These are phyloP conservation scores for Leptinotarsa lineolata DNA, from an alignment of 1,140 invertebrate species.

Conservation along the genomic window DNA sequence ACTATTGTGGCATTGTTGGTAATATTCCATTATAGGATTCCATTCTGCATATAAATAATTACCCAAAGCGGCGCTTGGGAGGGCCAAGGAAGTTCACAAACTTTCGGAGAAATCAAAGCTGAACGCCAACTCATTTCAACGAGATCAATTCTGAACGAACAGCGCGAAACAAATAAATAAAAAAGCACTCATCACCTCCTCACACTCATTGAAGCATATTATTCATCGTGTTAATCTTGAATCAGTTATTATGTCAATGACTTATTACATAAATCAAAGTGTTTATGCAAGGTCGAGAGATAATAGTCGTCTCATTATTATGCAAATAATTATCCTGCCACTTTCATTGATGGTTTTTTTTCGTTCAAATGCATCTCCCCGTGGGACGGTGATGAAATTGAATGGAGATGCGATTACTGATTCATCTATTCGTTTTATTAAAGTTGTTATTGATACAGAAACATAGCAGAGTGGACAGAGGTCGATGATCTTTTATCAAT, in stretches of 20 bases:
- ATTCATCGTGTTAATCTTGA: not conserved
- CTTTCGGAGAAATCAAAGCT: not conserved
- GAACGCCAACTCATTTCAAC: not conserved
- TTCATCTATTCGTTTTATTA: not conserved
- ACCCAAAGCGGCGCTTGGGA: not conserved
- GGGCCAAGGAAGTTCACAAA: not conserved
- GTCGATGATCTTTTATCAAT: not conserved
- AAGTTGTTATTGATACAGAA: not conserved
- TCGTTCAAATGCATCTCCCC: not conserved
- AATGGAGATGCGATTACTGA: not conserved
- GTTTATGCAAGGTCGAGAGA: conserved; percentile 26
- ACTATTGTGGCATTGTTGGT: no score
- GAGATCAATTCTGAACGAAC: not conserved
- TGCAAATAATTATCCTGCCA: conserved; percentile 17
- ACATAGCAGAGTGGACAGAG: not conserved
- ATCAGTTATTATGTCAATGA: conserved; percentile 25
- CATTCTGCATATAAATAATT: not conserved
- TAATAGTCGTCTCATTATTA: conserved; percentile 7
- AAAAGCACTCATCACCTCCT: conserved; percentile 4
- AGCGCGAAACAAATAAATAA: not conserved
- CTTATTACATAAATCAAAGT: conserved; percentile 25
- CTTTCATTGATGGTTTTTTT: conserved; percentile 1
- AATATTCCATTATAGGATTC: no score
- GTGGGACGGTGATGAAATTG: not conserved
- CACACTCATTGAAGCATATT: conserved; percentile 8